Percentiles rank a stretch among this genome's conserved stretches.
These are phyloP conservation scores for Endotricha flammealis DNA, from an alignment of 2,888 invertebrate species.

Conservation along the genomic window DNA sequence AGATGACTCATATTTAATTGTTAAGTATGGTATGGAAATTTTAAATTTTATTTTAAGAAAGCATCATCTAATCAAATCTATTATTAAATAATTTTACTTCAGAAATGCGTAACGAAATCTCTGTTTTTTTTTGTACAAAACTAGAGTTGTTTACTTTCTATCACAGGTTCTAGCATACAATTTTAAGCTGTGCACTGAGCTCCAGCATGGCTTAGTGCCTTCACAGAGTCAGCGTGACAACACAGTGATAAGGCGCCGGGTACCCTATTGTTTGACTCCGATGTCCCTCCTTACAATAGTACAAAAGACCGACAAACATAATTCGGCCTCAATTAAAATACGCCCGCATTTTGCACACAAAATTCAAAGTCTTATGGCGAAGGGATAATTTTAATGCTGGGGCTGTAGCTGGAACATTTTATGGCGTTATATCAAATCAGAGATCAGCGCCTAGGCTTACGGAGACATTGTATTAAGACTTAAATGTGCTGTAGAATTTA, in stretches of 20 bases:
- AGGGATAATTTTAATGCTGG: conserved; percentile 3
- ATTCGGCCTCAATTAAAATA: conserved; percentile 38
- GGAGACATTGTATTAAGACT: conserved; percentile 7
- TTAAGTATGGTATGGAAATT: too few species aligned
- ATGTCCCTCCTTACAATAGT: conserved; percentile 12
- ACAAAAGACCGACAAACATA: conserved; percentile 15
- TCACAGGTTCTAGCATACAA: neutral
- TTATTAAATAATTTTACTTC: too few species aligned
- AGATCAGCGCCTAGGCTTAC: conserved; percentile 1
- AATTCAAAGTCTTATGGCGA: conserved; percentile 11
- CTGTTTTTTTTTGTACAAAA: too few species aligned
- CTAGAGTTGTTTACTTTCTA: too few species aligned
- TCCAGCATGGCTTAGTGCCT: neutral
- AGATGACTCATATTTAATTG: too few species aligned
- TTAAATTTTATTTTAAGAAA: too few species aligned
- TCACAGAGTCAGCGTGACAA: conserved; percentile 2
- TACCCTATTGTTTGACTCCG: conserved; percentile 8
- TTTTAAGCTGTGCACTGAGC: neutral
- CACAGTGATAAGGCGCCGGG: conserved; percentile 3
- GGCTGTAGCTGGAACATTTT: neutral
- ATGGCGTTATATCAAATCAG: neutral
- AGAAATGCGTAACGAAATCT: too few species aligned
- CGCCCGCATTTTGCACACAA: conserved; percentile 34
- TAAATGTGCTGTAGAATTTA: too few species aligned
- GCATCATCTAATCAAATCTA: too few species aligned